Base-by-base conservation (phyloP, 2,888 invertebrate species). In the Drosophila paramelanica region DNA sequence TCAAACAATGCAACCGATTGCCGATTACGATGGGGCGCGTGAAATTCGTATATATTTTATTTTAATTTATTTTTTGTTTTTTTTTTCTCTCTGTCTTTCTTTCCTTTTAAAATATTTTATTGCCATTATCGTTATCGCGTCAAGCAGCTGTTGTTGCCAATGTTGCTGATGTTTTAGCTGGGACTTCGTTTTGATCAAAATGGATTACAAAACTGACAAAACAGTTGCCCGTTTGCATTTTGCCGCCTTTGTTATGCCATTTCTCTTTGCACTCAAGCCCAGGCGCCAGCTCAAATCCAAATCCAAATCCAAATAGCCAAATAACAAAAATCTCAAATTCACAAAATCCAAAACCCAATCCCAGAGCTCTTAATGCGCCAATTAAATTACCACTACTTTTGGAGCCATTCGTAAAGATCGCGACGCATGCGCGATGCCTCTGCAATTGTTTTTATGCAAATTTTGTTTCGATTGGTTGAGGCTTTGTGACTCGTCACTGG, bases 391-490 rank as follows among this genome's bases (percentile, higher is more conserved):
- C 76, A 79, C 87, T 70, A 73, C 66, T 60, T 69, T 61, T 31
- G 51, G 60, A 70, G 73, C 58, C 27, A 27, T 39, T 25, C 43
- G 51, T 39, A 23, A 42, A 64, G 73, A 60, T 59, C 64, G 42
- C 50, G 27, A 27, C 31, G 42, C 36, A 47, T 27, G 42, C 46
- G 56, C 39, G 31, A 45, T 46, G 47, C 10, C 33, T 49, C 51
- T 74, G 67, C 82, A 88, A 82, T 86, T 88, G 89, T 82, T 53
- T 82, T 51, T 72, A 82, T 82, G 82, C 74, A 80, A 88, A 82
- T 82, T 67, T 58, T 27, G 47, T 74, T 74, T 80, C 69, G 78
- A 81, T 83, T 72, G 81, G 77, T 43, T 68, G 47, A 17, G 41
- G 31, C 57, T 56, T 57, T 45, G 65, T 58, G 33, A 11, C 45